A percentile compares a stretch with the other conserved stretches of the same genome.
Evolutionary conservation across 2,797 vertebrate species (phyloP).

Genomic region (Peromyscus eremicus): DNA sequence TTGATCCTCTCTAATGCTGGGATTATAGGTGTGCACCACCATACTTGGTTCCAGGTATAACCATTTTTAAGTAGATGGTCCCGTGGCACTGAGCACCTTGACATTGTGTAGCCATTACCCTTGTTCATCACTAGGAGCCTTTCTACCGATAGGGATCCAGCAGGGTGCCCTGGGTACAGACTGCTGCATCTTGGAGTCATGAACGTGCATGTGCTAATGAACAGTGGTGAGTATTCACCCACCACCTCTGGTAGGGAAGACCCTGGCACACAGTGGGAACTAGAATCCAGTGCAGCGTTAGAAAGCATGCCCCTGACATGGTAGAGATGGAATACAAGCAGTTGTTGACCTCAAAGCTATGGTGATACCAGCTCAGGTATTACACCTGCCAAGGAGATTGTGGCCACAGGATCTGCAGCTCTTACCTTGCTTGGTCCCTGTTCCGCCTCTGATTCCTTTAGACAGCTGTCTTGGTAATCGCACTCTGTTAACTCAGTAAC

Average conservation of each 20-base stretch:
- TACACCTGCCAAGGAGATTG: neutral
- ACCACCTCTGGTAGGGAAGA: neutral
- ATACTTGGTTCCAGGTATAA: neutral
- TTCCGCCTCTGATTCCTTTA: neutral
- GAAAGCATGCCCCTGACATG: neutral
- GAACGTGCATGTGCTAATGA: neutral
- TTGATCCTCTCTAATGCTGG: neutral
- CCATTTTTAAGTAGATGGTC: neutral
- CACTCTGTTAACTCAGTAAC: neutral
- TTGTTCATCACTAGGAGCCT: neutral
- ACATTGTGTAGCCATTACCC: neutral
- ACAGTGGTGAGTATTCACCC: accelerated
- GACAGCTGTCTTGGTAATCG: neutral
- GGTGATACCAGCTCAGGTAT: neutral
- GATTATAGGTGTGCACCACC: neutral
- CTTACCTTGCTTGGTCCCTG: neutral
- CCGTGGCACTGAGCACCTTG: neutral
- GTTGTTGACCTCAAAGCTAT: neutral
- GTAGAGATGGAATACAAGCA: neutral
- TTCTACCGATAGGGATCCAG: neutral
- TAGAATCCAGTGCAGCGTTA: too few species aligned
- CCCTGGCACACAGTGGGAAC: accelerated
- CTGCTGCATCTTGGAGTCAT: neutral
- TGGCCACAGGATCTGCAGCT: accelerated
- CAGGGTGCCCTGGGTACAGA: neutral